These are phyloP conservation scores for Bathynomus jamesi DNA, from an alignment of 1,140 invertebrate species.

Conservation along the genomic window DNA sequence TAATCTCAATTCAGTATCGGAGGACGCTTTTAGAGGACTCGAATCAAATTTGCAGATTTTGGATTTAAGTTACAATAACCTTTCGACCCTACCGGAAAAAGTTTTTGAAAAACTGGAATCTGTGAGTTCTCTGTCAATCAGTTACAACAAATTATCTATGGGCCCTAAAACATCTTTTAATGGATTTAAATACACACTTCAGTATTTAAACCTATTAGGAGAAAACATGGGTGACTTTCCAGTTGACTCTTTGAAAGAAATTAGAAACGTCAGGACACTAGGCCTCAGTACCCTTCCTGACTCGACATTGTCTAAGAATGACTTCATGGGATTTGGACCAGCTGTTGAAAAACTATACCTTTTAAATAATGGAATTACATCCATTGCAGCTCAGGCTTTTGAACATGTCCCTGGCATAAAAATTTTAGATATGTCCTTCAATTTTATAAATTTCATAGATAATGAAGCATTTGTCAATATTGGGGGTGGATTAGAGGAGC, in stretches of 20 bases:
- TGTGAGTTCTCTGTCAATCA: constrained; percentile 61
- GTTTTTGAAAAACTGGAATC: constrained; percentile 67
- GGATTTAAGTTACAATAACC: constrained; percentile 74
- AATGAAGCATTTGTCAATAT: constrained; percentile 74
- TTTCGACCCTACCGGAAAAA: constrained; percentile 62
- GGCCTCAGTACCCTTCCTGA: constrained; percentile 58
- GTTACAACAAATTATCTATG: constrained; percentile 63
- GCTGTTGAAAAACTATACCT: constrained; percentile 74
- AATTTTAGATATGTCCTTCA: constrained; percentile 72
- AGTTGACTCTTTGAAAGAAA: constrained; percentile 65
- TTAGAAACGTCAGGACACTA: constrained; percentile 65
- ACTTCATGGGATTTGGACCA: constrained; percentile 70
- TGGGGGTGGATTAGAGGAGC: constrained; percentile 55
- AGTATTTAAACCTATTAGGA: constrained; percentile 68
- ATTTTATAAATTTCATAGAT: constrained; percentile 66
- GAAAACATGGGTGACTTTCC: constrained; percentile 58
- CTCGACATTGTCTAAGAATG: constrained; percentile 55
- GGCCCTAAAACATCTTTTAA: constrained; percentile 56
- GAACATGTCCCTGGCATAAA: constrained; percentile 69
- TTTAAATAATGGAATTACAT: constrained; percentile 58
- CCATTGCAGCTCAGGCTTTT: constrained; percentile 69
- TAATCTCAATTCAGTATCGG: constrained; percentile 59
- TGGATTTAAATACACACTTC: constrained; percentile 66
- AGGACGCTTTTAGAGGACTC: constrained; percentile 65
- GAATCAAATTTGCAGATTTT: constrained; percentile 66